These are phyloP conservation scores for Chirona hameri DNA, from an alignment of 2,888 invertebrate species.

Conservation along the genomic window DNA sequence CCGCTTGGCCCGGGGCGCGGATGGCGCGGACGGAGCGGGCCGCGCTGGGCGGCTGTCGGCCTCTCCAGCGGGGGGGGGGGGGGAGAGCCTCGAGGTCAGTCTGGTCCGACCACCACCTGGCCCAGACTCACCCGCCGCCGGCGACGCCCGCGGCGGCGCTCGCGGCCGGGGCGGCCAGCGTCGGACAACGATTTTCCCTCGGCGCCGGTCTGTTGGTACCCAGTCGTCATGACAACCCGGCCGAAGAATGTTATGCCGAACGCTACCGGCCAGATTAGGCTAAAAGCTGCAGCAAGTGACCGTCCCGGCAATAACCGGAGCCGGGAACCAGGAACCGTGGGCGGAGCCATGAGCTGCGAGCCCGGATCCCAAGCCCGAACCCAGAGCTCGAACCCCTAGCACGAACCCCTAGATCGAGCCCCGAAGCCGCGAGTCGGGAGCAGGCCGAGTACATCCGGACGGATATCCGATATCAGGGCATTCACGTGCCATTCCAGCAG, in stretches of 20 bases:
- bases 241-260: neutral
- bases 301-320: neutral
- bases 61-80: neutral
- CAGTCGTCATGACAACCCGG: conserved; percentile 24
- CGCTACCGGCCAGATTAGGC: neutral
- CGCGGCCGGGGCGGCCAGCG: neutral
- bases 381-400: no score
- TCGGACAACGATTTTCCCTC: conserved; percentile 9
- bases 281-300: neutral
- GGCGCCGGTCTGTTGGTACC: neutral
- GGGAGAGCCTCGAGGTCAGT: neutral
- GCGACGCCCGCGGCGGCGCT: neutral
- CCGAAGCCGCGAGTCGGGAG: no score
- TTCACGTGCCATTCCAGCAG: no score
- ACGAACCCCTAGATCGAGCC: neutral
- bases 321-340: neutral
- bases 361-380: no score
- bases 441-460: no score
- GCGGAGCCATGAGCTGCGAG: no score
- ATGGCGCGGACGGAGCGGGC: no score
- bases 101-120: neutral
- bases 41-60: no score
- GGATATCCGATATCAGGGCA: no score
- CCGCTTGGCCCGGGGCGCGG: no score
- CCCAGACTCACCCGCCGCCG: no score